Conservation (phyloP, 2,888 invertebrate genomes). For the Cartodere bifasciata region DNA sequence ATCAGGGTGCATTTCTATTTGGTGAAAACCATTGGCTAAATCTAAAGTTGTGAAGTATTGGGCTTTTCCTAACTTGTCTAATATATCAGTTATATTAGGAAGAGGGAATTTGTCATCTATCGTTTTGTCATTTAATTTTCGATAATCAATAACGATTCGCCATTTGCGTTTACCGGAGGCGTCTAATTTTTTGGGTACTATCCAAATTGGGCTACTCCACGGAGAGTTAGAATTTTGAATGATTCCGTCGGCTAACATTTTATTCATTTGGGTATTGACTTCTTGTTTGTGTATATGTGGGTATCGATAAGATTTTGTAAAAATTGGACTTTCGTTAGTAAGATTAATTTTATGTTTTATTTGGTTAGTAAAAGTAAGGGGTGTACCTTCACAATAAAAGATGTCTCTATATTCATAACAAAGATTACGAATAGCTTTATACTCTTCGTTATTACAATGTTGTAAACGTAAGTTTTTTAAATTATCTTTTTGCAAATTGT, state of each 20-base stretch:
- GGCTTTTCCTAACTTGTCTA: conserved; percentile 27
- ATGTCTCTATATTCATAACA: conserved; percentile 13
- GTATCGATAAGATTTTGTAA: conserved; percentile 11
- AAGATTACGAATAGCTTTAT: conserved; percentile 6
- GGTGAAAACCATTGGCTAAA: conserved; percentile 30
- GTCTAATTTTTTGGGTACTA: conserved; percentile 14
- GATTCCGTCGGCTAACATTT: conserved; percentile 12
- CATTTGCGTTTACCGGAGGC: conserved; percentile 17
- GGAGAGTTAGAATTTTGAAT: conserved; percentile 10
- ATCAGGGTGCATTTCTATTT: conserved; percentile 22
- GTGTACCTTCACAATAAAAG: conserved; percentile 9
- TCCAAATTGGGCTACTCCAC: conserved; percentile 11
- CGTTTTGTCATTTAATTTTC: conserved; percentile 29
- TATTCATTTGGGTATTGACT: conserved; percentile 14
- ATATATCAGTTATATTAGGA: conserved; percentile 27
- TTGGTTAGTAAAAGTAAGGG: conserved; percentile 16
- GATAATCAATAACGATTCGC: conserved; percentile 29
- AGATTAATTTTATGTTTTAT: conserved; percentile 13
- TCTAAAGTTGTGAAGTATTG: conserved; percentile 29
- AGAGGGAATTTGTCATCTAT: conserved; percentile 26
- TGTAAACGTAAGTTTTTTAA: conserved; percentile 1
- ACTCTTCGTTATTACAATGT: conserved; percentile 10
- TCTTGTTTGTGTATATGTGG: conserved; percentile 9
- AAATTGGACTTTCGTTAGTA: conserved; percentile 10
- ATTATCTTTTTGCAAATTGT: background rate